These are phyloP conservation scores for Artibeus lituratus DNA, from an alignment of 2,797 vertebrate species.

Conservation along the genomic window DNA sequence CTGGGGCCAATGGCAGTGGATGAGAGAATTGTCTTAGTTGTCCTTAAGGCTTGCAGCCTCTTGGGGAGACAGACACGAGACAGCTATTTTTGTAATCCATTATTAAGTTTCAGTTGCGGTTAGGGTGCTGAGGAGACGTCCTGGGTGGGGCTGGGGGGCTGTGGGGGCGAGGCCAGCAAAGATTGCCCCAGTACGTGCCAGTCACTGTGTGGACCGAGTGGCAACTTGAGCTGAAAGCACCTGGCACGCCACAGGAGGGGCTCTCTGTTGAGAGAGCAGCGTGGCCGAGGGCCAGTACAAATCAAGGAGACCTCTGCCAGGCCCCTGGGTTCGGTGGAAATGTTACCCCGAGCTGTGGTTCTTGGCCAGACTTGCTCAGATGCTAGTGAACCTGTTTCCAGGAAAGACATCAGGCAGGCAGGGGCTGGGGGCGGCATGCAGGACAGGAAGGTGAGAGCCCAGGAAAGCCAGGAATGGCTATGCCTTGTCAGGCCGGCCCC, in stretches of 20 bases:
- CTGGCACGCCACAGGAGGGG: background rate
- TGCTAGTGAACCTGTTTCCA: slow-evolving; percentile 38
- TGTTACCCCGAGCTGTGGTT: slow-evolving; percentile 12
- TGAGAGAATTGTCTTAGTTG: background rate
- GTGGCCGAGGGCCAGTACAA: background rate
- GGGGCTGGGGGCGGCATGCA: background rate
- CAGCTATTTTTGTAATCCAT: background rate
- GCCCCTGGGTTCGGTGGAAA: slow-evolving; percentile 21
- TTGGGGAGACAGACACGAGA: background rate
- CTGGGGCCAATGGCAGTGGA: background rate
- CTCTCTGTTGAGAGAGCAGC: background rate
- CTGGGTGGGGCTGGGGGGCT: background rate
- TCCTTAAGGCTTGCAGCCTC: background rate
- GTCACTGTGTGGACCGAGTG: background rate
- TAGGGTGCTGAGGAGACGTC: background rate
- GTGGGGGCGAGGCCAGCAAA: background rate
- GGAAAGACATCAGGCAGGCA: slow-evolving; percentile 36
- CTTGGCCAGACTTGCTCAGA: slow-evolving; percentile 37
- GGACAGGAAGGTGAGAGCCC: background rate
- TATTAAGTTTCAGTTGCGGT: slow-evolving; percentile 5
- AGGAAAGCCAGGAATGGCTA: background rate
- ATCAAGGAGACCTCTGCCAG: slow-evolving; percentile 42
- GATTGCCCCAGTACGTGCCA: background rate
- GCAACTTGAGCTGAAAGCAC: background rate
- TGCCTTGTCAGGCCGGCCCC: rapidly evolving